Conservation (phyloP, 2,888 invertebrate species). For the Cremastinae sp. region DNA sequence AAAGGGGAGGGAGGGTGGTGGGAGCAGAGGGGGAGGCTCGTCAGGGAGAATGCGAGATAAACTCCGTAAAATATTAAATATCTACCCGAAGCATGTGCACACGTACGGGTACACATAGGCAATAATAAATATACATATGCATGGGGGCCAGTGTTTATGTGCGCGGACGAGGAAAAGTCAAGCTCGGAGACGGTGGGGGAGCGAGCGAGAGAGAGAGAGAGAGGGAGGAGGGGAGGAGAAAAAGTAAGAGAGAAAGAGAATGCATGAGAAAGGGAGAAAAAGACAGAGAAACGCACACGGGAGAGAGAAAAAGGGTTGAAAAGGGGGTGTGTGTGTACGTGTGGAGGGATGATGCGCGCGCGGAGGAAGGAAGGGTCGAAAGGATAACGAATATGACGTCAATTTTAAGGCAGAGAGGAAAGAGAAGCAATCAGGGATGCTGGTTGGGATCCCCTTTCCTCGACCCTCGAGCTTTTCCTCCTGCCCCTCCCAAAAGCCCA, state of each 20-base stretch:
- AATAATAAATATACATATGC: not conserved
- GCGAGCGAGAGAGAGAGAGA: too few relatives aligned
- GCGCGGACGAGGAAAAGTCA: conserved; percentile 49
- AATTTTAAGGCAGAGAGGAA: conserved; percentile 77
- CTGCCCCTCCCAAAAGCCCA: conserved; percentile 63
- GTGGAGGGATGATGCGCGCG: conserved; percentile 52
- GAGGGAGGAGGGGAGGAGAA: conserved; percentile 15
- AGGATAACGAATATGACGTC: conserved; percentile 80
- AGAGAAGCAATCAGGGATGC: conserved; percentile 76
- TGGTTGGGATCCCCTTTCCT: conserved; percentile 66
- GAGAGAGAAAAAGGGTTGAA: conserved; percentile 56
- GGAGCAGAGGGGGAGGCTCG: conserved; percentile 13
- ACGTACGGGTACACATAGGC: conserved; percentile 11
- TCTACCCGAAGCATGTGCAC: conserved; percentile 41
- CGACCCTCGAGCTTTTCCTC: conserved; percentile 56
- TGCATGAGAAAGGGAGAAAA: too few relatives aligned
- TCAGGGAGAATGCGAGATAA: conserved; percentile 48
- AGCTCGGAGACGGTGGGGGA: conserved; percentile 52
- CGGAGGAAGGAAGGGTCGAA: conserved; percentile 77
- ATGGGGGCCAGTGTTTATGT: conserved; percentile 4
- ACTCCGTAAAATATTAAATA: conserved; percentile 53
- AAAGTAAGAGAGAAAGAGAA: conserved; percentile 17
- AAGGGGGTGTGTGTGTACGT: conserved; percentile 1
- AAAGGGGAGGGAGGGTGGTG: too few relatives aligned
- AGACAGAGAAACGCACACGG: conserved; percentile 29